These are phyloP conservation scores for Melanogrammus aeglefinus DNA, from an alignment of 2,797 vertebrate species.

Conservation along the genomic window DNA sequence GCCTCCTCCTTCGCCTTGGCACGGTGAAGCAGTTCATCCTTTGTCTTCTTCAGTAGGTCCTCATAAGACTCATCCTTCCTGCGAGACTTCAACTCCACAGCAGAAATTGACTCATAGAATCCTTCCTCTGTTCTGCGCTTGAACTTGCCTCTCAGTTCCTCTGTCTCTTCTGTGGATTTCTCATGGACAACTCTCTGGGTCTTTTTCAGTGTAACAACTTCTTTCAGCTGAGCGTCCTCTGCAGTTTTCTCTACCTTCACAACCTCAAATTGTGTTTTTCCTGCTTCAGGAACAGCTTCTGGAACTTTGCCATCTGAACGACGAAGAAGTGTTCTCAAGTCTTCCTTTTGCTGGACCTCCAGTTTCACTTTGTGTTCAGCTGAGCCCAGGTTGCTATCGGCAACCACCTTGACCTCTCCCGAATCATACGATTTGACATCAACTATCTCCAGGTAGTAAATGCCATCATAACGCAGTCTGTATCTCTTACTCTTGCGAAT, in stretches of 20 bases:
- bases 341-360: conserved; percentile 92
- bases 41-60: conserved; percentile 92
- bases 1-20: conserved; percentile 89
- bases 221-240: conserved; percentile 79
- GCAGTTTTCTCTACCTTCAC: conserved; percentile 83
- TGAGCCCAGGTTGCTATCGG: conserved; percentile 91
- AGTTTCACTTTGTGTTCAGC: conserved; percentile 91
- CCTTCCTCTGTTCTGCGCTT: conserved; percentile 97
- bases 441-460: conserved; percentile 94
- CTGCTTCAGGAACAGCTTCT: conserved; percentile 68
- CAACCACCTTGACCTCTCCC: conserved; percentile 89
- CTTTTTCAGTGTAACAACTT: conserved; percentile 88
- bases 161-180: conserved; percentile 89
- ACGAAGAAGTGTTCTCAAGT: conserved; percentile 90
- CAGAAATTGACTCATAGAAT: conserved; percentile 96
- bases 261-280: conserved; percentile 86
- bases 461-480: conserved; percentile 93
- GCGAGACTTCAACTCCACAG: conserved; percentile 91
- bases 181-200: conserved; percentile 89
- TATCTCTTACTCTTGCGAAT: conserved; percentile 98
- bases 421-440: conserved; percentile 95
- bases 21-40: conserved; percentile 93
- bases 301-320: conserved; percentile 82
- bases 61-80: conserved; percentile 97
- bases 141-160: conserved; percentile 95